Conservation (phyloP, 2,888 invertebrate genomes). For the Ashinkailepas kermadecensis region DNA sequence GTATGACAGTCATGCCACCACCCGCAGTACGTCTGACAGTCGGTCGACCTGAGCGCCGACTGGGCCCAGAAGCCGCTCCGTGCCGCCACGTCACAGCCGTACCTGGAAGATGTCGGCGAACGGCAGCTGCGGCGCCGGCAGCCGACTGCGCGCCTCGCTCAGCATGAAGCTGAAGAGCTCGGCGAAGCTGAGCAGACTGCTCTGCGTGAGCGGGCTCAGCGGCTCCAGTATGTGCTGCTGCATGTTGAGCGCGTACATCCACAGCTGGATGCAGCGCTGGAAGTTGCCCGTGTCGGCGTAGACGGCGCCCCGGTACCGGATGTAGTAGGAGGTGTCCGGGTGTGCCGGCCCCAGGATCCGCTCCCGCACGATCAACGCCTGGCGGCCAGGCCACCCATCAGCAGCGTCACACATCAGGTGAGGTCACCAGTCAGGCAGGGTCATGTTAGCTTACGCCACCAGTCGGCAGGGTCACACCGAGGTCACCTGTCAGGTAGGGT, state of each 20-base stretch:
- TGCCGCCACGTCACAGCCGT: slow-evolving; percentile 60
- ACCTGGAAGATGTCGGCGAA: slow-evolving; percentile 75
- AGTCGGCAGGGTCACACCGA: too few species aligned
- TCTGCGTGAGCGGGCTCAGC: slow-evolving; percentile 88
- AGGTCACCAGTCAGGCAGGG: too few species aligned
- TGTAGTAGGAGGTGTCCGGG: slow-evolving; percentile 94
- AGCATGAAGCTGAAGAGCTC: slow-evolving; percentile 93
- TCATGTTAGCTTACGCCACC: too few species aligned
- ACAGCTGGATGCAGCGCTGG: slow-evolving; percentile 76
- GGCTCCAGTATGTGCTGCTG: slow-evolving; percentile 88
- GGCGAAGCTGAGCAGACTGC: slow-evolving; percentile 86
- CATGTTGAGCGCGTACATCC: slow-evolving; percentile 96
- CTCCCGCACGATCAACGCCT: slow-evolving; percentile 72
- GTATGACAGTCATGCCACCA: too few species aligned
- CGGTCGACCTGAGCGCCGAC: slow-evolving; percentile 24
- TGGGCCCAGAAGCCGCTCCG: slow-evolving; percentile 37
- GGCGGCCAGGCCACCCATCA: slow-evolving; percentile 13
- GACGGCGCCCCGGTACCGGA: slow-evolving; percentile 83
- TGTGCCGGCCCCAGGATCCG: slow-evolving; percentile 84
- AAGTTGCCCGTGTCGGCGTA: slow-evolving; percentile 94
- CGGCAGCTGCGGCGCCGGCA: slow-evolving; percentile 54
- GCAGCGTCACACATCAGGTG: too few species aligned
- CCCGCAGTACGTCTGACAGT: too few species aligned
- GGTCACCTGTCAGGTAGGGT: too few species aligned
- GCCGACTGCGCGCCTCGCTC: slow-evolving; percentile 52